phyloP scores from a whole-genome alignment of 2,113 vertebrate genomes.

The Ailuropoda melanoleuca region DNA sequence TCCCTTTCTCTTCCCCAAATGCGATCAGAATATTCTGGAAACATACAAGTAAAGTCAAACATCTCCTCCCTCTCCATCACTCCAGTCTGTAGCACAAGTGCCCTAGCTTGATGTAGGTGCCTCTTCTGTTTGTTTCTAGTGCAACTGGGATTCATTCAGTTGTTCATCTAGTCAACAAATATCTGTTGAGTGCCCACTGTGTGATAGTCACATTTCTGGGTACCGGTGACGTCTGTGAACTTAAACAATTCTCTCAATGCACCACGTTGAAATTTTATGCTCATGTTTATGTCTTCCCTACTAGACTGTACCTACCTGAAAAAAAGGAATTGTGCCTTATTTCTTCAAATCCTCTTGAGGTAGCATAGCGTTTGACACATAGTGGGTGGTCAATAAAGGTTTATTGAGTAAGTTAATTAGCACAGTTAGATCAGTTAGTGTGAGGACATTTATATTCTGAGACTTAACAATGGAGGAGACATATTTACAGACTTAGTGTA shows the following conservation, averaged over 20 bases:
- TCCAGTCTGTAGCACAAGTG: neutral
- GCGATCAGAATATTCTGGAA: neutral
- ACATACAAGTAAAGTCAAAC: neutral
- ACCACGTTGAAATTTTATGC: neutral
- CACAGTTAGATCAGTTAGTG: neutral
- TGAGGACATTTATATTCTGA: neutral
- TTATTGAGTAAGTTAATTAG: neutral
- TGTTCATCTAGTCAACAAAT: neutral
- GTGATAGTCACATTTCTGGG: neutral
- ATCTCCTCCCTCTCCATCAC: neutral
- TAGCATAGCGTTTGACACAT: neutral
- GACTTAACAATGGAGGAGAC: neutral
- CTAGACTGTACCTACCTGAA: neutral
- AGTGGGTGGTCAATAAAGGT: neutral
- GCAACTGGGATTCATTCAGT: neutral
- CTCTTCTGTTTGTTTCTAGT: neutral
- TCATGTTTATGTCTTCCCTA: neutral
- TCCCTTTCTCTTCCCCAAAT: neutral
- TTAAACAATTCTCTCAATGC: neutral
- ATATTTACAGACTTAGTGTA: neutral
- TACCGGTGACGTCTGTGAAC: neutral
- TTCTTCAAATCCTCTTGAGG: neutral
- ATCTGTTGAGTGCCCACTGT: neutral
- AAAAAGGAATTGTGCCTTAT: neutral
- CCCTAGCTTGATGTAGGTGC: neutral